A percentile compares a stretch with the other conserved stretches of the same genome.
These are phyloP conservation scores for Pan troglodytes DNA, from an alignment of 2,113 vertebrate species.

Conservation along the genomic window NHGRI_mPanTro3-v2.1_pri NC_072403.2:125408501-125409000, in stretches of 20 bases:
- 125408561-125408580: too few species aligned
- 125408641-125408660: too few species aligned
- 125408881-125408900: constrained; percentile 64
- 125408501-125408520: too few species aligned
- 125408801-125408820: not conserved
- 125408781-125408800: not conserved
- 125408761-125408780: not conserved
- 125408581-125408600: too few species aligned
- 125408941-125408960: not conserved
- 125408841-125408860: constrained; percentile 50
- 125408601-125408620: too few species aligned
- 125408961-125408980: not conserved
- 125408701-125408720: too few species aligned
- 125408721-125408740: too few species aligned
- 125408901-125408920: constrained; percentile 43
- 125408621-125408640: too few species aligned
- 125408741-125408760: not conserved
- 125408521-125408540: too few species aligned
- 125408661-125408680: too few species aligned
- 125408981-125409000: not conserved
- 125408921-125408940: constrained; percentile 44
- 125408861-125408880: constrained; percentile 15
- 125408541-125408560: too few species aligned
- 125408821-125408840: not conserved
- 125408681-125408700: too few species aligned